Evolutionary conservation across 2,113 vertebrate species (phyloP), one percentile per base, ranked within the genome.

Genomic region (Columbina picui): DNA sequence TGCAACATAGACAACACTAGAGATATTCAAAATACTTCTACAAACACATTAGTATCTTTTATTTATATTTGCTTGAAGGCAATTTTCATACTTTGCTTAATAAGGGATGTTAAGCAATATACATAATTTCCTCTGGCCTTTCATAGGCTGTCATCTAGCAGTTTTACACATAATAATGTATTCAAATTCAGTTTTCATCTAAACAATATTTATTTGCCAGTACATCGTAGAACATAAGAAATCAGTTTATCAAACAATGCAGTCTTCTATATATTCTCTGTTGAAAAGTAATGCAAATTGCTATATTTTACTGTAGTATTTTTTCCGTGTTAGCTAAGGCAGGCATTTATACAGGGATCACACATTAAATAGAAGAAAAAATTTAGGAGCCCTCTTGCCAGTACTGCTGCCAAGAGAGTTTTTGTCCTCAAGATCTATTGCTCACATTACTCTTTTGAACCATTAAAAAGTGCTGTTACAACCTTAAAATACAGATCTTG

Each of bases 121-220:
- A 79, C 45, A 82, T 79, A 9, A 89, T 89, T 83, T 97, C 92
- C 60, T 94, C 39, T 68, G 68, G 57, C 41, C 56, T 67, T 84
- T 55, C 79, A 87, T 12, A 93, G 41, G 64, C 36, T 53, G 87
- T 57, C 56, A 50, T 12, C 6, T 77, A 67, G 92, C 73, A 91
- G 23, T 87, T 94, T 95, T 79, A 73, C 52, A 95, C 69, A 29
- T 30, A 92, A 93, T 94, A 89, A 95, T 45, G 55, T 64, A 97
- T 77, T 92, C 69, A 73, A 89, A 56, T 57, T 81, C 83, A 49
- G 17, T 36, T 91, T 90, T 93, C 34, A 47, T 41, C 64, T 91
- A 78, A 87, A 88, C 50, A 84, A 23, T 95, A 92, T 89, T 97
- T 97, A 95, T 82, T 94, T 97, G 71, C 85, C 36, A 55, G 39